Evolutionary conservation across 1,140 invertebrate species (phyloP).

Genomic region (Hycleus phaleratus): DNA sequence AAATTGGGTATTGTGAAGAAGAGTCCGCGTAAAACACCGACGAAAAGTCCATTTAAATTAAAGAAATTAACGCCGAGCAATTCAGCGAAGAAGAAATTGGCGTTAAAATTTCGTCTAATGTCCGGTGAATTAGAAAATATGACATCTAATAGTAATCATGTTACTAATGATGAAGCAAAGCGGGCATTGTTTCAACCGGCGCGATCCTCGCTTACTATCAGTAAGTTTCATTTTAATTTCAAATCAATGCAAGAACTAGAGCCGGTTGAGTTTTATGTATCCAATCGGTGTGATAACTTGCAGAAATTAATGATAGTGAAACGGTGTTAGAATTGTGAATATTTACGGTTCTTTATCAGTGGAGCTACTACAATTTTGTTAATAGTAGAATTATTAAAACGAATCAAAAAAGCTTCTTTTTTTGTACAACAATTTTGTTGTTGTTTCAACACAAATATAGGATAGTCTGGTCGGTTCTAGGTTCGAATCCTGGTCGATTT

Average conservation of each 20-base stretch:
- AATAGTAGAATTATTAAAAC: background rate
- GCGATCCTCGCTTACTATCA: no score
- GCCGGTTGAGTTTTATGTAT: no score
- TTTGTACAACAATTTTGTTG: background rate
- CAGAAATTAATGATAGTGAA: no score
- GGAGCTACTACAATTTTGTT: no score
- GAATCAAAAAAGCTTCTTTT: background rate
- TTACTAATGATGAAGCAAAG: conserved; percentile 36
- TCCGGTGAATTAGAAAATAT: conserved; percentile 27
- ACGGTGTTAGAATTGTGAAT: no score
- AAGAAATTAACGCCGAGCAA: conserved; percentile 39
- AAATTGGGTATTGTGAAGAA: conserved; percentile 36
- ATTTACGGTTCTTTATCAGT: no score
- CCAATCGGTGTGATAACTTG: no score
- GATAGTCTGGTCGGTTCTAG: no score
- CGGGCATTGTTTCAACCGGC: conserved; percentile 50
- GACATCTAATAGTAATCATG: no score
- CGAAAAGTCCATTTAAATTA: conserved; percentile 31
- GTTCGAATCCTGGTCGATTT: background rate
- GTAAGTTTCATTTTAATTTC: no score
- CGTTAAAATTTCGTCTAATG: conserved; percentile 38
- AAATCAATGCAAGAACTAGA: no score
- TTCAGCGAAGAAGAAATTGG: conserved; percentile 46
- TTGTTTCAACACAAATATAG: no score
- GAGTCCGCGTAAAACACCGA: conserved; percentile 40